These are phyloP conservation scores for Bungarus multicinctus DNA, from an alignment of 2,113 vertebrate genomes.

Conservation along the genomic window DNA sequence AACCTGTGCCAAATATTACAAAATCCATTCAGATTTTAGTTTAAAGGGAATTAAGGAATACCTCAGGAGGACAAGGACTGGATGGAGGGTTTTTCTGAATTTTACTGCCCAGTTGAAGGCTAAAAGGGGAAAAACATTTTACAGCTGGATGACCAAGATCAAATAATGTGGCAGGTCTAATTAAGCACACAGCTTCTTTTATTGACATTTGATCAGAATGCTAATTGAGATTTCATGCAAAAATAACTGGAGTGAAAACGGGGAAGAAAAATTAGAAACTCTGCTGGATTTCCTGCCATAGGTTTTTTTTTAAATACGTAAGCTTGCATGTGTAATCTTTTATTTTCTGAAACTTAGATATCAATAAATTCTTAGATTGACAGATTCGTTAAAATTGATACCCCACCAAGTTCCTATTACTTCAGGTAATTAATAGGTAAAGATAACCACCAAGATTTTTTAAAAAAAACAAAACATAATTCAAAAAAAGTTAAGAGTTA, in stretches of 20 bases:
- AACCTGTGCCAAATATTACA: constrained; percentile 24
- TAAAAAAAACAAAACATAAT: not conserved
- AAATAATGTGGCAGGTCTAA: constrained; percentile 38
- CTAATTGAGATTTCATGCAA: constrained; percentile 4
- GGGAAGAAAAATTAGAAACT: not conserved
- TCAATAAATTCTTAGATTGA: constrained; percentile 15
- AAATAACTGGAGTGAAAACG: not conserved
- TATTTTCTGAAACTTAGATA: not conserved
- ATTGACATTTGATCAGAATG: constrained; percentile 47
- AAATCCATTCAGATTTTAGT: constrained; percentile 13
- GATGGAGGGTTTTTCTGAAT: constrained; percentile 46
- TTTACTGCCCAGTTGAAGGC: constrained; percentile 47
- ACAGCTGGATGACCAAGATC: not conserved
- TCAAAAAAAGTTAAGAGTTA: not conserved
- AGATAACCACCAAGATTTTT: not conserved
- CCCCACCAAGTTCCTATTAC: not conserved
- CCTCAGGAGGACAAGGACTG: constrained; percentile 24
- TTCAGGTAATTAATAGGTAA: not conserved
- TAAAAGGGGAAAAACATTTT: constrained; percentile 49
- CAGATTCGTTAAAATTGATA: not conserved
- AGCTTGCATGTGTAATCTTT: not conserved
- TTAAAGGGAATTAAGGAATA: constrained; percentile 36
- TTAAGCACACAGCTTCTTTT: constrained; percentile 52
- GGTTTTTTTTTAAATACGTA: not conserved
- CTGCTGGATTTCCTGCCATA: not conserved